Conservation (phyloP, 2,113 vertebrate genomes). For the Hystrix cristata region DNA sequence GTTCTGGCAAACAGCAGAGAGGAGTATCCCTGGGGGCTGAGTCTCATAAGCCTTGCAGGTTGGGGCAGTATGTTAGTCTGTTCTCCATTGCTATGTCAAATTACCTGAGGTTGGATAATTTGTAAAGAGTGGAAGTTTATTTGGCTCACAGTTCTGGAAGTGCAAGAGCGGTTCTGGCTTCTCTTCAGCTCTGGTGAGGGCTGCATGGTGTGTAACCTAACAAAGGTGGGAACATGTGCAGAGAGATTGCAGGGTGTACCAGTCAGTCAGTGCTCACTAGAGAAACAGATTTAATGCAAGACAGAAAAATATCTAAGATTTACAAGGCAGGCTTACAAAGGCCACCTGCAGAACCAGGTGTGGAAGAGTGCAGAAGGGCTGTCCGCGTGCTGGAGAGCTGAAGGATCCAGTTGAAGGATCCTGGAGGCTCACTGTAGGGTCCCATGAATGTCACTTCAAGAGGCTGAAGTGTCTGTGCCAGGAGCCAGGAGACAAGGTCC, state of each 20-base stretch:
- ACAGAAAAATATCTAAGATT: neutral
- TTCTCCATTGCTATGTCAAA: neutral
- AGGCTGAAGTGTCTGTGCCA: neutral
- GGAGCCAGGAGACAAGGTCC: neutral
- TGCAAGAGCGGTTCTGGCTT: neutral
- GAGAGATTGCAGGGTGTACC: neutral
- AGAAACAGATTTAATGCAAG: neutral
- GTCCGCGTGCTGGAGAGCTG: neutral
- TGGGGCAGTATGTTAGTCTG: neutral
- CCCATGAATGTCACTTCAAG: neutral
- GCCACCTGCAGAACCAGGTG: neutral
- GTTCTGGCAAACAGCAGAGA: neutral
- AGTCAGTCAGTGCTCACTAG: neutral
- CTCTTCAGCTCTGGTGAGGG: neutral
- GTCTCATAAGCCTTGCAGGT: neutral
- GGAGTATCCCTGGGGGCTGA: accelerated
- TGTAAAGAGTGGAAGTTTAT: neutral
- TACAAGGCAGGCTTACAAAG: neutral
- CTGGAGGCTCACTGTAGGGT: neutral
- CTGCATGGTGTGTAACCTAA: neutral
- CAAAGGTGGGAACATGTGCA: too few species aligned
- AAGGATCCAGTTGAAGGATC: neutral
- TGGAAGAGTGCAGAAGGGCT: neutral
- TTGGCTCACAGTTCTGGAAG: neutral
- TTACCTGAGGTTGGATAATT: neutral